Evolutionary conservation across 2,797 vertebrate genomes (phyloP).

Genomic region (Cottoperca gobio): DNA sequence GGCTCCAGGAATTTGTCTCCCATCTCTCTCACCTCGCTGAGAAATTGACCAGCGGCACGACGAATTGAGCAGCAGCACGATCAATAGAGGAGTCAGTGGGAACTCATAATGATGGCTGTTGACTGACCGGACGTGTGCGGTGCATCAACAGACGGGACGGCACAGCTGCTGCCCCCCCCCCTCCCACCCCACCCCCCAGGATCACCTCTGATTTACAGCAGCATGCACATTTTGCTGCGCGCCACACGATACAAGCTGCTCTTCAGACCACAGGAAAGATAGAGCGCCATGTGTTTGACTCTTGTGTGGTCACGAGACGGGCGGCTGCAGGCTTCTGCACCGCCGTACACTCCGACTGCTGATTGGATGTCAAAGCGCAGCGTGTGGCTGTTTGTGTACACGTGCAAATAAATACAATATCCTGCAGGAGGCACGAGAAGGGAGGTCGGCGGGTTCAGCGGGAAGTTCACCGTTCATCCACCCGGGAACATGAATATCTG

Average conservation of each 20-base stretch:
- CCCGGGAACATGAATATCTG: too few species aligned
- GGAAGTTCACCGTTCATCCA: too few species aligned
- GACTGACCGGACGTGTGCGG: conserved; percentile 22
- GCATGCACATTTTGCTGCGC: conserved; percentile 3
- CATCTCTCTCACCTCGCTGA: conserved; percentile 38
- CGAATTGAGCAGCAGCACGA: conserved; percentile 35
- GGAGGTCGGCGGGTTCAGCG: too few species aligned
- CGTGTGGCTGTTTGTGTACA: conserved; percentile 16
- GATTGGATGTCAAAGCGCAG: conserved; percentile 30
- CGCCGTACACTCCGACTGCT: too few species aligned
- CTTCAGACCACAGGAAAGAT: conserved; percentile 18
- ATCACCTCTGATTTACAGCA: conserved; percentile 51
- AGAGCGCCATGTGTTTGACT: conserved; percentile 31
- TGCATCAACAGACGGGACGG: conserved; percentile 13
- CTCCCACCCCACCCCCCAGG: too few species aligned
- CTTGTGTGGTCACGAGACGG: conserved; percentile 18
- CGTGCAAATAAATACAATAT: conserved; percentile 33
- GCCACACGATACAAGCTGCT: conserved; percentile 15
- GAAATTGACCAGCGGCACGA: conserved; percentile 40
- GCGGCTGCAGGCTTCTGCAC: not conserved
- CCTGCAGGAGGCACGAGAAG: too few species aligned
- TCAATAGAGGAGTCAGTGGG: conserved; percentile 49
- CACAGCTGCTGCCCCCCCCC: not conserved
- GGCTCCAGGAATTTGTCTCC: conserved; percentile 24
- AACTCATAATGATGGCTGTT: conserved; percentile 28